Base-by-base conservation (phyloP, 2,113 vertebrate species). In the Sminthopsis crassicaudata region DNA sequence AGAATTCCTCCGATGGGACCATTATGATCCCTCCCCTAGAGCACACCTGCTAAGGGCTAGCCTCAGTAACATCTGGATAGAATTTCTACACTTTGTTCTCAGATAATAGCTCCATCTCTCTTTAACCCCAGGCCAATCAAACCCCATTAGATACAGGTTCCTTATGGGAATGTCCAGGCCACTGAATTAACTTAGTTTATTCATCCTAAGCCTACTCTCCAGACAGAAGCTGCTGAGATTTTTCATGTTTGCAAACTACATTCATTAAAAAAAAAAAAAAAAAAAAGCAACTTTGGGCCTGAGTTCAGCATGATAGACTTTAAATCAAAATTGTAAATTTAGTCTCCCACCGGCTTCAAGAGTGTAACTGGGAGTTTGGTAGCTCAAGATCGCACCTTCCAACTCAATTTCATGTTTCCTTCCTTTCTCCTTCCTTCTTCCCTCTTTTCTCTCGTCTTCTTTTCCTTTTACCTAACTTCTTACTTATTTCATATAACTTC, bases 111-210 rank as follows among this genome's bases (percentile, higher is more conserved):
- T 84, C 67, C 67, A 42, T 23, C 67, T 84, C 67, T 84, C 67
- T 84, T 84, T 84, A 84, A 84, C 67, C 67, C 67, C 67, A 42
- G 67, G 67, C 67, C 67, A 84, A 84, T 84, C 67, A 84, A 84
- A 7, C 19, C 67, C 67, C 67, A 84, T 84, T 84, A 84, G n/a
- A 84, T 42, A 84, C n/a, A 42, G 67, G 36, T 84, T 84, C 36
- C 67, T 84, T 84, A n/a, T 42, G 67, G 67, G 19, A 19, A 84
- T 84, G n/a, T n/a, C 67, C 67, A 84, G 67, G 67, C 19, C 67
- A 42, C 67, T 84, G 67, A 84, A 84, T 84, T 84, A 84, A 6
- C 67, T 84, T 42, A 84, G 27, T 84, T 84, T 42, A 42, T 19
- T 84, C 19, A n/a, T 42, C 42, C 67, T 84, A 84, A 84, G n/a